These are phyloP conservation scores for Semotilus atromaculatus DNA, from an alignment of 2,797 vertebrate genomes.

Conservation along the genomic window DNA sequence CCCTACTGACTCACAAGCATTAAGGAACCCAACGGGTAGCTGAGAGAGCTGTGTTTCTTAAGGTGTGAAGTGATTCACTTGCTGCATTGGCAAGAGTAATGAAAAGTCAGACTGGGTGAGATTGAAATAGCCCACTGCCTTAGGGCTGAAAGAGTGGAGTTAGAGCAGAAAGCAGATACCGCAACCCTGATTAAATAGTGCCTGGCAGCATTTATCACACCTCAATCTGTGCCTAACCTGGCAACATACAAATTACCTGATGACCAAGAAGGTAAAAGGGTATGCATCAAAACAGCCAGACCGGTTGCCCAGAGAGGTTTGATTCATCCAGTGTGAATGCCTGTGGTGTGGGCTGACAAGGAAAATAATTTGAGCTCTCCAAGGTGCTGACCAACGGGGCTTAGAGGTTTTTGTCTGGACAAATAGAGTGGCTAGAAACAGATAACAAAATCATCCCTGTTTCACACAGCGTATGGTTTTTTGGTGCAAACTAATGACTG, in stretches of 20 bases:
- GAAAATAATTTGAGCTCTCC: conserved; percentile 67
- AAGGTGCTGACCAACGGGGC: conserved; percentile 63
- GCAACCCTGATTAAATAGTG: conserved; percentile 59
- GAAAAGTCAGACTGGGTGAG: conserved; percentile 56
- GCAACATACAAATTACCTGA: conserved; percentile 57
- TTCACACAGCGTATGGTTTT: conserved; percentile 3
- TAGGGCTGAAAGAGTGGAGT: conserved; percentile 59
- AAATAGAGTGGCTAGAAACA: not conserved
- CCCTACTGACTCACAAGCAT: conserved; percentile 34
- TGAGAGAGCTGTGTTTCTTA: conserved; percentile 39
- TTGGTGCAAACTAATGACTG: not conserved
- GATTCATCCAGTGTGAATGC: conserved; percentile 31
- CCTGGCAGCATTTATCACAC: conserved; percentile 59
- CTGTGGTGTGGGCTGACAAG: conserved; percentile 17
- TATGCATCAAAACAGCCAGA: conserved; percentile 65
- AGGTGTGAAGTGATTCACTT: conserved; percentile 53
- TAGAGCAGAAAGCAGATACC: conserved; percentile 35
- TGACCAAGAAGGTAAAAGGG: conserved; percentile 24
- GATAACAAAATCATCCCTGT: not conserved
- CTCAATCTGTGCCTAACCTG: conserved; percentile 63
- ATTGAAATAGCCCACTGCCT: conserved; percentile 62
- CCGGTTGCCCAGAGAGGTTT: conserved; percentile 50
- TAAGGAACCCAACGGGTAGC: conserved; percentile 15
- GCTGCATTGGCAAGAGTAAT: conserved; percentile 49
- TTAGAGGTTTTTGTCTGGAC: conserved; percentile 2